Evolutionary conservation across 2,888 invertebrate genomes (phyloP).

Genomic region (Yponomeuta cagnagella): DNA sequence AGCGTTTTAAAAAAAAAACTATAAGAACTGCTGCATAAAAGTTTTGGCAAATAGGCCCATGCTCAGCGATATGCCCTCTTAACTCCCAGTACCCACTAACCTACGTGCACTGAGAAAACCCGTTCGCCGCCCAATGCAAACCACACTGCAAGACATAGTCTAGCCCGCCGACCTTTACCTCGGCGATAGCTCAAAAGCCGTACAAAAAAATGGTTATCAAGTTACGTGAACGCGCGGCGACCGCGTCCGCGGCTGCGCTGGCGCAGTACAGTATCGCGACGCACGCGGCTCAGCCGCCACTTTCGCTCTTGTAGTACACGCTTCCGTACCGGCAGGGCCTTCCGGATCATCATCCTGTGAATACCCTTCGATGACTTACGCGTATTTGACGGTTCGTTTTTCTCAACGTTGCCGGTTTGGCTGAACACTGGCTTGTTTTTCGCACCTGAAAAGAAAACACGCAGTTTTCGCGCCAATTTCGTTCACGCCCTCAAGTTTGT

Average conservation of each 20-base stretch:
- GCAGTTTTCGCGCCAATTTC: not conserved
- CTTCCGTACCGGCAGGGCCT: not conserved
- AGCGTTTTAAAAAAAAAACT: too few species aligned
- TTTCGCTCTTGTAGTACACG: conserved; percentile 53
- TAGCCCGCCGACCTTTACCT: not conserved
- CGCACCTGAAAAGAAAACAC: not conserved
- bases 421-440: not conserved
- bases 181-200: not conserved
- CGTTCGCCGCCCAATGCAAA: not conserved
- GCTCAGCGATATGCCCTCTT: not conserved
- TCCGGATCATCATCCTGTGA: not conserved
- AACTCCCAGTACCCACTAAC: not conserved
- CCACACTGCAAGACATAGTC: not conserved
- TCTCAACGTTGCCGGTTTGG: not conserved
- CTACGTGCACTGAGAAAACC: not conserved
- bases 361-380: not conserved
- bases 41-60: not conserved
- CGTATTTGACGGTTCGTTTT: conserved; percentile 4
- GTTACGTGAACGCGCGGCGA: conserved; percentile 56
- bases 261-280: conserved; percentile 55
- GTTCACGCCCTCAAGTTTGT: not conserved
- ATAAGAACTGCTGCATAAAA: too few species aligned
- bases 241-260: conserved; percentile 27
- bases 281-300: conserved; percentile 53
- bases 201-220: conserved; percentile 19